Percentiles rank a stretch among this genome's conserved stretches.
Evolutionary conservation across 2,888 invertebrate genomes (phyloP).

Genomic region (Dermolepida albohirtum): DNA sequence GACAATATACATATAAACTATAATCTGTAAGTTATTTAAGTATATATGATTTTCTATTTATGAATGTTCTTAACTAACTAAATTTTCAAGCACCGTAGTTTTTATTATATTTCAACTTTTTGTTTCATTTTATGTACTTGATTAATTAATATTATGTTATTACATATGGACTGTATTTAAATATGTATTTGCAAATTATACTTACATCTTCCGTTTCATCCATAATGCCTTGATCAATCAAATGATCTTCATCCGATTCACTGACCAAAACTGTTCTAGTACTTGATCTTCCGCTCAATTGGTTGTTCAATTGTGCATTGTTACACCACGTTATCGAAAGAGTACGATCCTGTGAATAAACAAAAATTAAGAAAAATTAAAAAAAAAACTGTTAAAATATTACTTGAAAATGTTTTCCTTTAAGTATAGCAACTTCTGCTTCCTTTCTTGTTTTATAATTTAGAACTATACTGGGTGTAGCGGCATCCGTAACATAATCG

Average conservation of each 20-base stretch:
- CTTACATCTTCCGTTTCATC: conserved; percentile 43
- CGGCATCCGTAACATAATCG: conserved; percentile 80
- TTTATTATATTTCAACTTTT: no score
- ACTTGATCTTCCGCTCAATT: conserved; percentile 54
- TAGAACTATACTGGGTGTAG: conserved; percentile 80
- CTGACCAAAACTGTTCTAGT: conserved; percentile 60
- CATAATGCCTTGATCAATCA: conserved; percentile 58
- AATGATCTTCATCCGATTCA: conserved; percentile 64
- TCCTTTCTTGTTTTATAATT: conserved; percentile 82
- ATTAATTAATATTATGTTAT: no score
- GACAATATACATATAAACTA: no score
- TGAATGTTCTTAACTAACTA: no score
- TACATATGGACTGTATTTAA: no score
- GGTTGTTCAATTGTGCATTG: conserved; percentile 55
- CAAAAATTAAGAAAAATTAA: background rate
- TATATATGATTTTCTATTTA: no score
- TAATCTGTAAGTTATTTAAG: no score
- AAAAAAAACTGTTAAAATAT: conserved; percentile 43
- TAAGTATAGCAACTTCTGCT: conserved; percentile 81
- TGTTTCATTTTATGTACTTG: no score
- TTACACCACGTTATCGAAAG: conserved; percentile 64
- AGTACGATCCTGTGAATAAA: conserved; percentile 60
- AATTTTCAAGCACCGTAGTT: no score
- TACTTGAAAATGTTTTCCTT: conserved; percentile 82
- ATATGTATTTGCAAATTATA: background rate